Conservation (phyloP, 2,113 vertebrate genomes). For the Agelaius tricolor region DNA sequence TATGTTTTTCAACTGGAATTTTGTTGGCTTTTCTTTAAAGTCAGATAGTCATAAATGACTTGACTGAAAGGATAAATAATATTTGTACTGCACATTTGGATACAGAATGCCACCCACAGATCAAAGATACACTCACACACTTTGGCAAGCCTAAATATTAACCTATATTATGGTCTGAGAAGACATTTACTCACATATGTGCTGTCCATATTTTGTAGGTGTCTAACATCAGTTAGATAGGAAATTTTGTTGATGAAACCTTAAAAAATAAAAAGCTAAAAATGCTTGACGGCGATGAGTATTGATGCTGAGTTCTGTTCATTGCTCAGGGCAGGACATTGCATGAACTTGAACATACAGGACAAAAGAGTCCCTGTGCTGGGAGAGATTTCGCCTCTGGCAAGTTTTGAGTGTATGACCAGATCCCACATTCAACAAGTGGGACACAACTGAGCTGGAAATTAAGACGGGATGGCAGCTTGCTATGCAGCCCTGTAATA, state of each 20-base stretch:
- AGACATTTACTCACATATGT: background rate
- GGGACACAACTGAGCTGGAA: background rate
- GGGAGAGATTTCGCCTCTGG: background rate
- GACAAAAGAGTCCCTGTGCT: background rate
- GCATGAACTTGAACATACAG: background rate
- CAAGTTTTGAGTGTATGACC: background rate
- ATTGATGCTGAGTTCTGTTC: background rate
- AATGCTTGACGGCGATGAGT: background rate
- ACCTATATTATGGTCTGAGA: background rate
- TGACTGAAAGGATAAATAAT: slow-evolving; percentile 36
- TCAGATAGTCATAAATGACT: slow-evolving; percentile 36
- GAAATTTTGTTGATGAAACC: background rate
- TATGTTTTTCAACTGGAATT: slow-evolving; percentile 13
- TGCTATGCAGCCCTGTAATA: background rate
- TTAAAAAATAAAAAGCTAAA: background rate
- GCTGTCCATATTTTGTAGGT: background rate
- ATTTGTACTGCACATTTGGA: slow-evolving; percentile 8
- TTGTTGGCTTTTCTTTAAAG: slow-evolving; percentile 49
- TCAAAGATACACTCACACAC: slow-evolving; percentile 15
- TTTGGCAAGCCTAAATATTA: background rate
- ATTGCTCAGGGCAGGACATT: background rate
- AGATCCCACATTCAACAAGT: background rate
- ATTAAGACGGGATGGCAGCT: background rate
- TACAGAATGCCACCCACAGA: slow-evolving; percentile 52
- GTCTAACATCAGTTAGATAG: background rate